Base-by-base conservation (phyloP, 1,140 invertebrate species). In the Tetramorium alpestre region DNA sequence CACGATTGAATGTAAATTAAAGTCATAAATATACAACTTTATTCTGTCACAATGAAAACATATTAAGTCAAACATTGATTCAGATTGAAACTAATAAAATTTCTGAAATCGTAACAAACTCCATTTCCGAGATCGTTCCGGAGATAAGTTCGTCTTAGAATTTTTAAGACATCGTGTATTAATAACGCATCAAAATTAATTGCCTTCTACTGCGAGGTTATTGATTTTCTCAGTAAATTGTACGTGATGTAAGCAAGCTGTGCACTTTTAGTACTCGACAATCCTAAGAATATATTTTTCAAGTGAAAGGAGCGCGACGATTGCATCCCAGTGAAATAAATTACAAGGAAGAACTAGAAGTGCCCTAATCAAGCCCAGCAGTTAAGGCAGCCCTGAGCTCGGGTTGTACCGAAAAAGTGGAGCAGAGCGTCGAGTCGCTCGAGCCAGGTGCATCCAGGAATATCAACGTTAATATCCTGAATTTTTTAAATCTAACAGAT, bases 331-430 rank as follows among this genome's bases (percentile, higher is more conserved):
- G 11, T 8, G 6, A 38, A 65, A 25, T 38, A 8, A 64, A 65
- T 49, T 38, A 13, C 25, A 64, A 51, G 13, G 2, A 28, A 22
- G 44, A 1, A 6, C 51, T 5, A 58, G 10, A 47, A 51, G 8
- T 2, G 41, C 28, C 47, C 73, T 60, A 6, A 67, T 65, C 44
- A 65, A 51, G 10, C 18, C 25, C 60, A 16, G 13, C 13, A 4
- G 60, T 65, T 51, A 80, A 65, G n/a, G 28, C 76, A 78, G 41
- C 41, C 25, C 75, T 64, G 58, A 49, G 58, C 28, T 47, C 60
- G 62, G 28, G n/a, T 18, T 78, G 60, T 62, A 65, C 3, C 76
- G 25, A 33, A 80, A 80, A 80, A 80, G 44, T 80, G n/a, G 44
- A 67, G 62, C 62, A 67, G 47, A 28, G 58, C 25, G 47, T 49